Base-by-base conservation (phyloP, 2,797 vertebrate species). In the Anguilla pacifica region DNA sequence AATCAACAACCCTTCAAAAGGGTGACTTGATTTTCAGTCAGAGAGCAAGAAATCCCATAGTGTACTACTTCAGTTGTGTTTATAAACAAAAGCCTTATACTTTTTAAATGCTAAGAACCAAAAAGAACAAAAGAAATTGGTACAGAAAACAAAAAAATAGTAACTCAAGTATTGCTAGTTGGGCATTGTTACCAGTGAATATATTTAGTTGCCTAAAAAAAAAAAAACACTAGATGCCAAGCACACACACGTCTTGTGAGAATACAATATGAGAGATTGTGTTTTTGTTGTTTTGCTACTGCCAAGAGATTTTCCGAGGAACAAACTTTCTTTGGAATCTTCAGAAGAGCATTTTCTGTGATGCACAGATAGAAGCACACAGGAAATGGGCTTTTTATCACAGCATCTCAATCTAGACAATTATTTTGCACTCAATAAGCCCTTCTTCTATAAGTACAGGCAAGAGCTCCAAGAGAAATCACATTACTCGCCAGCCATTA, bases 361-460 rank as follows among this genome's bases (percentile, higher is more conserved):
- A 92, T 91, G 91, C 86, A 89, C 90, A 89, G 85, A 92, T 39
- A 88, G 91, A 90, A 90, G 43, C 43, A 46, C 43, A 46, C 89
- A 92, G 92, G 93, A 91, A 91, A 92, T 91, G 87, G 85, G 90
- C 91, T 93, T 93, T 94, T 94, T 94, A 94, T 94, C 92, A 89
- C 93, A 90, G 89, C 91, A 90, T 93, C 89, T 90, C 92, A 90
- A 92, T 92, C 93, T 93, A 92, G 91, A 90, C 89, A 92, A 94
- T 92, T 93, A 94, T 92, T 94, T 92, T 91, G 91, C 89, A 89
- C 92, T 90, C 90, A 89, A 86, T 88, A 91, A 87, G 88, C 90
- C 93, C 93, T 94, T 94, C 93, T 94, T 92, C 90, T 93, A 91
- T 89, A 86, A 13, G 46, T 49, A 22, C 19, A 43, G 25, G 46